Conservation (phyloP, 2,113 vertebrate genomes). For the Psilopsiagon aymara region DNA sequence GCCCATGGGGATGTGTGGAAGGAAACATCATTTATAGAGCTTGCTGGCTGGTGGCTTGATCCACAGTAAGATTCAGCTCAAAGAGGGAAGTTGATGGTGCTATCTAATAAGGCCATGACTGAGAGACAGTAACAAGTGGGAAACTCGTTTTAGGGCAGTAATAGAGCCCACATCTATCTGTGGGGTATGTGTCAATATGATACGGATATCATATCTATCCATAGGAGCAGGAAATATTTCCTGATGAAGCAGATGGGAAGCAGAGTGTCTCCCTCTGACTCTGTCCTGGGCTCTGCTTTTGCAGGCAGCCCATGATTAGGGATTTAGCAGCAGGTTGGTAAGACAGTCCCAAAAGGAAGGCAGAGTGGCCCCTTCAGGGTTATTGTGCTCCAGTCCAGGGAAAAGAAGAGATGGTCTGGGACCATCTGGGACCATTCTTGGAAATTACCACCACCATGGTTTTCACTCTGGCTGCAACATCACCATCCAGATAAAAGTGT, state of each 20-base stretch:
- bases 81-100: neutral
- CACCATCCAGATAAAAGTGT: neutral
- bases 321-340: rapidly evolving
- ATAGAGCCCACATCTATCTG: neutral
- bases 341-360: neutral
- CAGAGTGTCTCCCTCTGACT: neutral
- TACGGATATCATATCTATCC: neutral
- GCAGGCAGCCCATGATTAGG: neutral
- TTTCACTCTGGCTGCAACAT: neutral
- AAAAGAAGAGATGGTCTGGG: neutral
- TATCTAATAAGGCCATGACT: neutral
- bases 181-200: neutral
- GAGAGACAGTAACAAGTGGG: neutral
- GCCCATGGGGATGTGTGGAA: neutral
- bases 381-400: neutral
- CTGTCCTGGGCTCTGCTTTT: neutral
- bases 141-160: neutral
- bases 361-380: neutral
- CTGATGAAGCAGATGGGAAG: neutral
- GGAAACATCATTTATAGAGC: neutral
- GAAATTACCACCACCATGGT: rapidly evolving
- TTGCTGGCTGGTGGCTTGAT: neutral
- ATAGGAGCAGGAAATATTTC: neutral
- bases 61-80: neutral
- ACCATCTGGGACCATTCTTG: neutral